Conservation (phyloP, 2,797 vertebrate species). For the Amphiprion clarkii region DNA sequence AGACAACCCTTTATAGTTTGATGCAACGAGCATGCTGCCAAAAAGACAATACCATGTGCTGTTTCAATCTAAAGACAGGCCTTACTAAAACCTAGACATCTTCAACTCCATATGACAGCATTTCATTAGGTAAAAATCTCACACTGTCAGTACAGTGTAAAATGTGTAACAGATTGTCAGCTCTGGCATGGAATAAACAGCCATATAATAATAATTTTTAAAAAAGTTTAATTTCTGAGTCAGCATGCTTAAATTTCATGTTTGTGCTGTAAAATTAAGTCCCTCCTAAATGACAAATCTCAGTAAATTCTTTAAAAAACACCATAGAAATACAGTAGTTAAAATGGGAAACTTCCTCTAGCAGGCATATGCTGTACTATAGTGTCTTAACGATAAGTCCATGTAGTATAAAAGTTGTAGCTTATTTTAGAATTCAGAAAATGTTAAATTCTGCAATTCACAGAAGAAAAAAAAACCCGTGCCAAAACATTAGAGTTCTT, state of each 20-base stretch:
- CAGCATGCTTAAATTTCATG: slow-evolving; percentile 62
- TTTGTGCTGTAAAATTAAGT: slow-evolving; percentile 50
- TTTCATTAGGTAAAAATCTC: slow-evolving; percentile 33
- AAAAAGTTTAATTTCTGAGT: slow-evolving; percentile 54
- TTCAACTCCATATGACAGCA: slow-evolving; percentile 31
- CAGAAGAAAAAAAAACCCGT: slow-evolving; percentile 49
- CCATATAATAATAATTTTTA: slow-evolving; percentile 66
- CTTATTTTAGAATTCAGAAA: slow-evolving; percentile 45
- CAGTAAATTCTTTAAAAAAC: slow-evolving; percentile 31
- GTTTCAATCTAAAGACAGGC: slow-evolving; percentile 63
- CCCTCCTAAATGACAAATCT: slow-evolving; percentile 25
- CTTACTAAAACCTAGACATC: slow-evolving; percentile 41
- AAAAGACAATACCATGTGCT: slow-evolving; percentile 62
- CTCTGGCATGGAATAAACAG: slow-evolving; percentile 82
- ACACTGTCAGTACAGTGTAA: slow-evolving; percentile 36
- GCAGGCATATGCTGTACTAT: slow-evolving; percentile 30
- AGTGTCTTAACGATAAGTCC: slow-evolving; percentile 40
- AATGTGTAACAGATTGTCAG: slow-evolving; percentile 47
- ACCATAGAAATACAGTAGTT: slow-evolving; percentile 15
- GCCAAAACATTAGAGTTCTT: slow-evolving; percentile 72
- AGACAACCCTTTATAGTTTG: slow-evolving; percentile 63
- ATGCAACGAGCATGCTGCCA: slow-evolving; percentile 76
- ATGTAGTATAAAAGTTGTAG: slow-evolving; percentile 26
- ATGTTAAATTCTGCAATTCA: slow-evolving; percentile 43
- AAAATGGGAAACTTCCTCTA: slow-evolving; percentile 16